phyloP scores from a whole-genome alignment of 1,140 invertebrate genomes.

The Caenorhabditis latens region DNA sequence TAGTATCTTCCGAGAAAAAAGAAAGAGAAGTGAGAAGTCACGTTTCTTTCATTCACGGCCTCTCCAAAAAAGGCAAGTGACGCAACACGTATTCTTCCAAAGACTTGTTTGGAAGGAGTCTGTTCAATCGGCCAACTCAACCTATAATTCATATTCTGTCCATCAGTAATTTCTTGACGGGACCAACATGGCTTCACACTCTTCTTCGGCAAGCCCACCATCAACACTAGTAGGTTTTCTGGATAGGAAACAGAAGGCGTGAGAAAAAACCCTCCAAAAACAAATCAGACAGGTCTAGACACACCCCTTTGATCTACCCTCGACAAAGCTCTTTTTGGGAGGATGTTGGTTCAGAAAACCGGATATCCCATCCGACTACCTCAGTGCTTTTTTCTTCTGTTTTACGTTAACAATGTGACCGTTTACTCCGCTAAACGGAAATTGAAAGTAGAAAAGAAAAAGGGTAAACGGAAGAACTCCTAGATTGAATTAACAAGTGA shows the following conservation, averaged over 20 bases:
- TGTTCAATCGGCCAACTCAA: not conserved
- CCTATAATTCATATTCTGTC: conserved; percentile 19
- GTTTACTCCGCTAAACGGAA: conserved; percentile 2
- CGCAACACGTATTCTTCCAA: conserved; percentile 7
- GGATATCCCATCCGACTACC: conserved; percentile 5
- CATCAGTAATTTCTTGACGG: not conserved
- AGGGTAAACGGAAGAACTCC: not conserved
- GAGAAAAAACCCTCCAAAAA: conserved; percentile 1
- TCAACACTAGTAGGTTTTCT: conserved; percentile 43
- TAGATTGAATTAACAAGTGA: conserved; percentile 45
- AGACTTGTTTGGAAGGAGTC: not conserved
- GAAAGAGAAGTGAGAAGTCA: not conserved
- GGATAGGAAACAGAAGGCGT: not conserved
- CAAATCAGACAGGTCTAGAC: conserved; percentile 21
- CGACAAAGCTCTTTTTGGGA: not conserved
- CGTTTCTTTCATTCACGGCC: conserved; percentile 9
- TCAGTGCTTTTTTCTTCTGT: not conserved
- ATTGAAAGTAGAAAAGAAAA: conserved; percentile 29
- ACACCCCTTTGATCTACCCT: not conserved
- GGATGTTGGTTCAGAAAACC: conserved; percentile 10
- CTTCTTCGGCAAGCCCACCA: not conserved
- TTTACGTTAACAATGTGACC: not conserved
- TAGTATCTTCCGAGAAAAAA: conserved; percentile 47
- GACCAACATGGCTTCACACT: conserved; percentile 25
- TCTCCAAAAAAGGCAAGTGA: conserved; percentile 31